phyloP scores from a whole-genome alignment of 30 jellyfish, hydroid and myxozoan genomes.

The Morbakka virulenta region DNA sequence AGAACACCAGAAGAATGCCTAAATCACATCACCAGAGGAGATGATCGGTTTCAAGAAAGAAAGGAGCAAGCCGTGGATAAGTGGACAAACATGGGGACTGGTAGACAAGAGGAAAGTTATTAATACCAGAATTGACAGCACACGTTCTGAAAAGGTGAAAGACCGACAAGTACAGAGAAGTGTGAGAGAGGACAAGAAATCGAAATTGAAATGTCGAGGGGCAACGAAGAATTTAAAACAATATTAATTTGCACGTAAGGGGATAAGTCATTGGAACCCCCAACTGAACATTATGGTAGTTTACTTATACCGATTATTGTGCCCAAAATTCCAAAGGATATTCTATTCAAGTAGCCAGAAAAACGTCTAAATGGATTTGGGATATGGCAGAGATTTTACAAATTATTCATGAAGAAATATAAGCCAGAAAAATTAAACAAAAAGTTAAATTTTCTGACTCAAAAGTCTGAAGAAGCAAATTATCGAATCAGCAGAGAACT shows the following conservation, averaged over 20 bases:
- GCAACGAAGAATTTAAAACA: constrained; percentile 24
- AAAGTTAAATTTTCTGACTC: not conserved
- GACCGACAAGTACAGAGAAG: not conserved
- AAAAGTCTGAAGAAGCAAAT: not conserved
- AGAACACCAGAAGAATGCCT: too few species aligned
- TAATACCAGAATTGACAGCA: too few species aligned
- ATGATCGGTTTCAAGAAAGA: too few species aligned
- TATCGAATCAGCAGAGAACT: not conserved
- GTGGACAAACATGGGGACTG: too few species aligned
- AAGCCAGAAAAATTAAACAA: constrained; percentile 50
- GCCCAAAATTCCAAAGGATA: constrained; percentile 12
- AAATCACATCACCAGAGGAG: too few species aligned
- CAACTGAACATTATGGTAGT: constrained; percentile 33
- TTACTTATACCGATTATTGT: constrained; percentile 26
- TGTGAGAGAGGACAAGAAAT: constrained; percentile 4
- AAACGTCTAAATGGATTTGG: not conserved
- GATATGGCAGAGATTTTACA: not conserved
- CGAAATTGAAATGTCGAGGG: not conserved
- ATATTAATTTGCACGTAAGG: constrained; percentile 14
- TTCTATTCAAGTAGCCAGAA: constrained; percentile 3
- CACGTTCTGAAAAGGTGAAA: constrained; percentile 29
- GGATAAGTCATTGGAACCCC: constrained; percentile 42
- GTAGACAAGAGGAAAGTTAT: too few species aligned
- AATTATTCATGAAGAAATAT: not conserved
- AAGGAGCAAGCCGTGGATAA: too few species aligned